Evolutionary conservation across 2,888 invertebrate species (phyloP).

Genomic region (Tinea pellionella): DNA sequence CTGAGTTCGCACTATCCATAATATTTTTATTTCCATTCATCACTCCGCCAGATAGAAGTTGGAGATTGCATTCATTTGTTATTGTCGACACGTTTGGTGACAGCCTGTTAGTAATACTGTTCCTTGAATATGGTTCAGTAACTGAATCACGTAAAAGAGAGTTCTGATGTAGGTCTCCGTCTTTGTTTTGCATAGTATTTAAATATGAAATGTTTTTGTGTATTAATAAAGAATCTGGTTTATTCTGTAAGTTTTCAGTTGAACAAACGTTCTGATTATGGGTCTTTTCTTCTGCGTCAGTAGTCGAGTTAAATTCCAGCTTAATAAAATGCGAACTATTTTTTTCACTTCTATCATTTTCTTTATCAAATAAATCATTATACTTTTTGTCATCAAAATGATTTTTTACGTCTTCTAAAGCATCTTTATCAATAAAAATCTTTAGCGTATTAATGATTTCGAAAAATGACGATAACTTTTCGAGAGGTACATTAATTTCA

Average conservation of each 20-base stretch:
- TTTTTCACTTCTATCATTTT: not conserved
- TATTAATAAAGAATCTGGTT: not conserved
- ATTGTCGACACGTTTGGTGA: conserved; percentile 54
- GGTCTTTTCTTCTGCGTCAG: not conserved
- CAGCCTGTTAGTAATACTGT: conserved; percentile 58
- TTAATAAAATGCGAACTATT: not conserved
- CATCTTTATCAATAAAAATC: conserved; percentile 45
- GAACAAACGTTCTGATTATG: not conserved
- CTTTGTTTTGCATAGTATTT: conserved; percentile 35
- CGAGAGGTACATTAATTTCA: conserved; percentile 68
- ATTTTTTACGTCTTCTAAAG: conserved; percentile 28
- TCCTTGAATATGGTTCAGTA: conserved; percentile 57
- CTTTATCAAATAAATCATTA: not conserved
- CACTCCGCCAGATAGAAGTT: conserved; percentile 4
- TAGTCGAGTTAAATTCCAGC: not conserved
- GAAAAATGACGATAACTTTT: conserved; percentile 69
- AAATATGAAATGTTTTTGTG: not conserved
- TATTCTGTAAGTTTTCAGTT: not conserved
- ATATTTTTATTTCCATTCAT: conserved; percentile 11
- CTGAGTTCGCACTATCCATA: not conserved
- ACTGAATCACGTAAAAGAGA: conserved; percentile 57
- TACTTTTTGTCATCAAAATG: conserved; percentile 4
- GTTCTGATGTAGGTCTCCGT: conserved; percentile 48
- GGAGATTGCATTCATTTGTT: conserved; percentile 52
- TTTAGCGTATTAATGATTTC: conserved; percentile 62